Base-by-base conservation (phyloP, 2,888 invertebrate genomes). In the Drosophila bunnanda region DNA sequence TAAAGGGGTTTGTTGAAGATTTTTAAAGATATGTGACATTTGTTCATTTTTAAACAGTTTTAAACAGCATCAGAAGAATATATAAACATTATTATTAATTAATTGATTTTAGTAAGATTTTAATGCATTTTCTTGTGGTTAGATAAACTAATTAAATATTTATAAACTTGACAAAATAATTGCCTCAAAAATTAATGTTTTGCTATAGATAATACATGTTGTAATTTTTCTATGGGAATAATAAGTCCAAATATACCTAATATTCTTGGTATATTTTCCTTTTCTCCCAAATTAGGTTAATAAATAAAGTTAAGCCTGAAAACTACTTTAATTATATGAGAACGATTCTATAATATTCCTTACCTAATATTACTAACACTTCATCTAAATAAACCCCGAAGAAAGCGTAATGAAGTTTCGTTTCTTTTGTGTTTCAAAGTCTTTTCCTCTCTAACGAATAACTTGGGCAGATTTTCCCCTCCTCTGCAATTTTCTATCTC, bases 401-500 rank as follows among this genome's bases (percentile, higher is more conserved):
- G 65, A 32, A 54, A 67, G 66, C 28, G 66, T 65, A 67, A 65
- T 28, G 20, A 30, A 13, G 28, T 38, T 65, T 65, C 66, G 66
- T 36, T 55, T 22, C 50, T 36, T n/a, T n/a, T 4, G 20, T 28
- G n/a, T 60, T 41, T 50, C 12, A n/a, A 2, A 25, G 17, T 48
- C 30, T 22, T 55, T 12, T 7, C 7, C 25, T 38, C 25, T 38
- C 44, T 78, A 53, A 78, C 71, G 78, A 59, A 79, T 79, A 78
- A 56, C 52, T 39, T 50, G 30, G 32, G 50, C 34, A 43, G 25
- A 43, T 20, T 15, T 46, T 30, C 44, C 39, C 38, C 57, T 50
- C 36, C 69, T 69, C 61, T 62, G 68, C 75, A 72, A 79, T 77
- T 78, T 79, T 81, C 88, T 75, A 71, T 71, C 68, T 75, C 67